Conservation (phyloP, 2,113 vertebrate species). For the Spilogale gracilis region DNA sequence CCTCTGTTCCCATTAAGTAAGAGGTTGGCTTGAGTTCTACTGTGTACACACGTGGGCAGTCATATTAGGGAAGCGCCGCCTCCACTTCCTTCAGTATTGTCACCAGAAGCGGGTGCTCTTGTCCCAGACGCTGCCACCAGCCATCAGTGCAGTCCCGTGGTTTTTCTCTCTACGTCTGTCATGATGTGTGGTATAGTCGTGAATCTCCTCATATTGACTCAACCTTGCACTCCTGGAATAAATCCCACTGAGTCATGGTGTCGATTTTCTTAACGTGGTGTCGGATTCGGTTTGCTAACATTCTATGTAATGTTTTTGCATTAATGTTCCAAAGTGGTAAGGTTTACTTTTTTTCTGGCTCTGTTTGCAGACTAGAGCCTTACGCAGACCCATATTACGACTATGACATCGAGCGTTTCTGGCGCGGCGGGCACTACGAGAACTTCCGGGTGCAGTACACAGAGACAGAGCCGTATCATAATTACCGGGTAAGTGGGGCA, state of each 20-base stretch:
- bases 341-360: conserved; percentile 60
- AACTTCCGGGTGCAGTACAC: conserved; percentile 99
- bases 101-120: neutral
- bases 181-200: accelerated
- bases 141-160: neutral
- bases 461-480: conserved; percentile 94
- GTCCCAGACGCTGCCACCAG: neutral
- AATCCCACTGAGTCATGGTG: accelerated
- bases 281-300: neutral
- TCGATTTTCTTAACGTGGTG: neutral
- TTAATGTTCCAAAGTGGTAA: neutral
- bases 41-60: neutral
- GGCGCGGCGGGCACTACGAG: conserved; percentile 98
- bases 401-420: conserved; percentile 96
- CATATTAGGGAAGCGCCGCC: neutral
- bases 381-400: conserved; percentile 97
- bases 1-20: accelerated
- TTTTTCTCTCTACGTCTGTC: neutral
- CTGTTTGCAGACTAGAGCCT: conserved; percentile 90
- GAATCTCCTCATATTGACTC: neutral
- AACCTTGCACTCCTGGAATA: neutral
- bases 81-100: neutral
- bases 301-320: neutral
- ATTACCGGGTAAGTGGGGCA: conserved; percentile 92
- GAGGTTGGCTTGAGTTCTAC: neutral